phyloP scores from a whole-genome alignment of 2,797 vertebrate species.

The Pristis pectinata region DNA sequence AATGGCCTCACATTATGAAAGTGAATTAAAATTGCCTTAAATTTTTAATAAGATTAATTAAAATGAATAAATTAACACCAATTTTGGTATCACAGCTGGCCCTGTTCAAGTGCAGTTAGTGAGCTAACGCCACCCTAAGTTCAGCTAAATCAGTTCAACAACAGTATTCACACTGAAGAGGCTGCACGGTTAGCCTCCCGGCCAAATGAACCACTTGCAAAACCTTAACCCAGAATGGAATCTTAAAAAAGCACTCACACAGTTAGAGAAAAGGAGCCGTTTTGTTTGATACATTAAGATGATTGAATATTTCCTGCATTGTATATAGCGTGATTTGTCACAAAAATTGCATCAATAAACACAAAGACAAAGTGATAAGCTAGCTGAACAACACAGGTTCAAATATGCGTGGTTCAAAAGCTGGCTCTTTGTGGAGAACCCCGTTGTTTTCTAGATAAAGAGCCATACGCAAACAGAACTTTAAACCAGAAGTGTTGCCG shows the following conservation, averaged over 20 bases:
- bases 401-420: not conserved
- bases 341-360: not conserved
- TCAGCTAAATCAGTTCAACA: not conserved
- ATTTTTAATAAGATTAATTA: not conserved
- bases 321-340: not conserved
- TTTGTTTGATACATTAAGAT: not conserved
- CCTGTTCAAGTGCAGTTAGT: not conserved
- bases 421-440: not conserved
- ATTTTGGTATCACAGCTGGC: not conserved
- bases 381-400: not conserved
- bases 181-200: not conserved
- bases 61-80: not conserved
- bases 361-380: slow-evolving; percentile 5
- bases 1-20: not conserved
- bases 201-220: not conserved
- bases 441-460: not conserved
- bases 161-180: not conserved
- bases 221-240: not conserved
- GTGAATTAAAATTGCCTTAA: not conserved
- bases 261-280: too few relatives aligned
- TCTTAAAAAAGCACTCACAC: not conserved
- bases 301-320: not conserved
- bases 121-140: not conserved
- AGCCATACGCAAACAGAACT: slow-evolving; percentile 10
- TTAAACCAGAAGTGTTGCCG: slow-evolving; percentile 28